A percentile compares a stretch with the other conserved stretches of the same genome.
phyloP scores from a whole-genome alignment of 1,140 invertebrate species.

The Chymomyza costata region DNA sequence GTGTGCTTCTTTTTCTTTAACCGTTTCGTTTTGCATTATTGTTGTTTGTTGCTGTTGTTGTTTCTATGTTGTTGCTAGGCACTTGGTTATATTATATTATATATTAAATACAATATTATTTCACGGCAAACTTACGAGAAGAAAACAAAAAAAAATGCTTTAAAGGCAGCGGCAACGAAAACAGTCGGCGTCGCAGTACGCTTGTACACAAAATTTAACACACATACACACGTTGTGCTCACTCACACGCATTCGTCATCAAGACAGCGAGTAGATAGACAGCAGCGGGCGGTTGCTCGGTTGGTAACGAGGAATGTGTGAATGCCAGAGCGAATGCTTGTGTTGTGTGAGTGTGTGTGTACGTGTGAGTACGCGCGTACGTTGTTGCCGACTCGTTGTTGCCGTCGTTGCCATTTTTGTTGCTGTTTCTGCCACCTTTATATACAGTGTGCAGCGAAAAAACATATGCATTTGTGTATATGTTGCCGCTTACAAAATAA shows the following conservation, averaged over 20 bases:
- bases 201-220: conserved; percentile 7
- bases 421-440: conserved; percentile 11
- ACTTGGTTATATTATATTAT: too few species aligned
- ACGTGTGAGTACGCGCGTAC: conserved; percentile 25
- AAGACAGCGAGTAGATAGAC: conserved; percentile 38
- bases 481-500: background rate
- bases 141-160: conserved; percentile 2
- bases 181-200: conserved; percentile 13
- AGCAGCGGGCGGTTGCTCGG: conserved; percentile 7
- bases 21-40: too few species aligned
- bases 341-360: conserved; percentile 11
- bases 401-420: conserved; percentile 37
- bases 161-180: background rate
- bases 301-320: too few species aligned
- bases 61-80: too few species aligned
- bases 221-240: conserved; percentile 16
- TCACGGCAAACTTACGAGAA: too few species aligned
- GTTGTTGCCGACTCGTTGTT: conserved; percentile 36
- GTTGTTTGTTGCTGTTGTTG: too few species aligned
- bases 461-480: conserved; percentile 10
- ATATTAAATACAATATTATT: too few species aligned
- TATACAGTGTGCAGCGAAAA: conserved; percentile 18
- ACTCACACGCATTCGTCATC: conserved; percentile 58
- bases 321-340: conserved; percentile 26
- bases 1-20: too few species aligned